Evolutionary conservation across 2,888 invertebrate genomes (phyloP), one percentile per base, ranked within the genome.

Genomic region (Helicoverpa assulta): DNA sequence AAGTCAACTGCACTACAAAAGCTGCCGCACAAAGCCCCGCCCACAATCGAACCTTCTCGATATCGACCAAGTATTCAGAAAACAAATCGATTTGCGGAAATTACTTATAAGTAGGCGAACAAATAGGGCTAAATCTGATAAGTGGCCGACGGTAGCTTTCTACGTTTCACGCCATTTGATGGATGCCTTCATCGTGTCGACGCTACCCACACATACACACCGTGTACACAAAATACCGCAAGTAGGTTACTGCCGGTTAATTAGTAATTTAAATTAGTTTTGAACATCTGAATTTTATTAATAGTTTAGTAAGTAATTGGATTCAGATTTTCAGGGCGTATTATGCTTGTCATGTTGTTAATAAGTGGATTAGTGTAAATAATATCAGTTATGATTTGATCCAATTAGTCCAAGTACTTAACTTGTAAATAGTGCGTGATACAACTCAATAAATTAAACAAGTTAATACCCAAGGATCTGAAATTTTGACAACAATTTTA

Each of bases 81-180:
- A 91, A 90, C 86, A 86, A 91, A 93, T 93, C 91, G 91, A 91
- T 90, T 79, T 81, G 82, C 90, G 95, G 94, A 94, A 94, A 94
- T 94, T 92, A 92, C 90, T 91, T 91, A 90, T 94, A 94, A 94
- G 92, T 93, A 92, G 90, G 82, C 86, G 85, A 90, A 89, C 92
- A 93, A 93, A 94, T 91, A 93, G 88, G 92, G 91, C 86, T 89
- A 88, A 88, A 93, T 93, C 95, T 90, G 94, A 94, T 95, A 94
- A 91, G 92, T 88, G 90, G 83, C 71, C 74, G 78, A 67, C 80
- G 81, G 85, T 76, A 78, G 89, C 93, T 93, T 93, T 94, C 92
- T 84, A 86, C 92, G 87, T 86, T 86, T 89, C 94, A 94, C 94
- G 94, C 94, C 80, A 93, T 86, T 89, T 95, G 95, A 95, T 94